Evolutionary conservation across 1,140 invertebrate genomes (phyloP), one percentile per base, ranked within the genome.

Genomic region (Trichonephila clavata): DNA sequence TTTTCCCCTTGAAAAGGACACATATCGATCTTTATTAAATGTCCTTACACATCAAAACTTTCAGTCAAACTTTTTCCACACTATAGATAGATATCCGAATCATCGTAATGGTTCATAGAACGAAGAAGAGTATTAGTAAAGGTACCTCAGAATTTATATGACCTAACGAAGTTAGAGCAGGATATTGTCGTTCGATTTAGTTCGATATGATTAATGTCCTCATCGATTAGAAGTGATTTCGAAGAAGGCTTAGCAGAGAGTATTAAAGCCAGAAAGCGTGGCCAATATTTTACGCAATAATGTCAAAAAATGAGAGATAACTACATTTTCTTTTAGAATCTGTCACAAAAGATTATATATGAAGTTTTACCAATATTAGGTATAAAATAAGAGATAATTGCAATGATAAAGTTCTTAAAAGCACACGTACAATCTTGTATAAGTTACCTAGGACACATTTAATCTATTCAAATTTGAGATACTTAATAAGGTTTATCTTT

Each of bases 1-100:
- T 24, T 68, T 68, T 3, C 1, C n/a, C n/a, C 0, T 27, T 68
- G 24, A 68, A 68, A 24, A n/a, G n/a, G 21, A 68, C 4, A 2
- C 7, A 13, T n/a, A 68, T 68, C 65, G 65, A 27, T 68, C 27
- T 68, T 68, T 68, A 68, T 68, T 68, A 68, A 68, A 68, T 68
- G 65, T 10, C 65, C 65, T 65, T 68, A 21, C 65, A 68, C 65
- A 68, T 68, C 24, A 68, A 24, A 68, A 68, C 65, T 68, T 68
- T 68, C 24, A 24, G 63, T 18, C 32, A 83, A 83, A 83, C 21
- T 83, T 83, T 83, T 57, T 83, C 39, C 32, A 57, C 80, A 83
- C 39, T 43, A 83, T 83, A 50, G 80, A 83, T 83, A 83, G 50
- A 83, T 83, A 57, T 83, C 50, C 80, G 80, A 83, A 83, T 83